These are phyloP conservation scores for Sebastes oblongus DNA, from an alignment of 2,797 vertebrate species.

Conservation along the genomic window DNA sequence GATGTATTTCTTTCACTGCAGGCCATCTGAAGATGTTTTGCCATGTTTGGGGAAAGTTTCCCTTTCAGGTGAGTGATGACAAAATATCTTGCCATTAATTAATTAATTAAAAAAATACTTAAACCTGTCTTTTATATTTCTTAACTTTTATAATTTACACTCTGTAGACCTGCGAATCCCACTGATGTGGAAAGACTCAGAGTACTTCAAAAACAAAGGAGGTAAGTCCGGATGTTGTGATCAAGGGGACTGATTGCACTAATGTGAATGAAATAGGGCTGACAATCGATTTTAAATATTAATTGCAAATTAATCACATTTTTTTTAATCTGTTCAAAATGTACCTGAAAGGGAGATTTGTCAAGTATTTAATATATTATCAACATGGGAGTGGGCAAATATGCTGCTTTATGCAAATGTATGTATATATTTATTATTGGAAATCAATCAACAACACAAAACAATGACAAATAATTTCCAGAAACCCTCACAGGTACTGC, in stretches of 20 bases:
- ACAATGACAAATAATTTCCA: too few species aligned
- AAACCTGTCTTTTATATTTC: background rate
- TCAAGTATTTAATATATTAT: too few species aligned
- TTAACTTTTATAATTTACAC: background rate
- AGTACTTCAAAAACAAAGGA: conserved; percentile 94
- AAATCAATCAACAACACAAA: too few species aligned
- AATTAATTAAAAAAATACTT: background rate
- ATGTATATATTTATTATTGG: too few species aligned
- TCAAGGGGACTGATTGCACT: background rate
- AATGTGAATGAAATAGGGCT: background rate
- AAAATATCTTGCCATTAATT: background rate
- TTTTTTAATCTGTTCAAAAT: too few species aligned
- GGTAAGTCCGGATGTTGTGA: conserved; percentile 70
- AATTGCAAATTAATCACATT: too few species aligned
- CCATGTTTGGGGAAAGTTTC: conserved; percentile 85
- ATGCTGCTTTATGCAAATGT: too few species aligned
- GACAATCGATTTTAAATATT: rapidly evolving
- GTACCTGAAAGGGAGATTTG: too few species aligned
- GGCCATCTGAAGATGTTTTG: conserved; percentile 77
- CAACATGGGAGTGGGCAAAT: too few species aligned
- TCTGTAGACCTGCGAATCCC: conserved; percentile 87
- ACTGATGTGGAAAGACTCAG: conserved; percentile 93
- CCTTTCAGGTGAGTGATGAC: conserved; percentile 82
- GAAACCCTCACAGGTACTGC: too few species aligned
- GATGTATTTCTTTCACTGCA: conserved; percentile 41